Evolutionary conservation across 2,797 vertebrate genomes (phyloP).

Genomic region (Capromys pilorides): DNA sequence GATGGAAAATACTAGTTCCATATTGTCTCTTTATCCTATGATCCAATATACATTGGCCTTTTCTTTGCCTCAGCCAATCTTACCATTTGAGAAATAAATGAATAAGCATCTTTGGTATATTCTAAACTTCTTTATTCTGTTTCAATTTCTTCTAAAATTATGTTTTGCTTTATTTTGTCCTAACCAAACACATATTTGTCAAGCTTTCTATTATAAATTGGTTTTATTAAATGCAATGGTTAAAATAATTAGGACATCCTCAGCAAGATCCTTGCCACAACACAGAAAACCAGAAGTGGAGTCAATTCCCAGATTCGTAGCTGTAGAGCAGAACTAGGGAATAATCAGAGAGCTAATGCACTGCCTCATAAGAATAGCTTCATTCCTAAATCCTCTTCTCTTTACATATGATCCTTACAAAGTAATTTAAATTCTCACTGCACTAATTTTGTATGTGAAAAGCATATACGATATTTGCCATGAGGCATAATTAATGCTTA

Average conservation of each 20-base stretch:
- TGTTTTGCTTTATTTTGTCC: too few relatives aligned
- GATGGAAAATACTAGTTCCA: too few relatives aligned
- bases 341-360: constrained; percentile 3
- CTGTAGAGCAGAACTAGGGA: background rate
- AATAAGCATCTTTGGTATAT: too few relatives aligned
- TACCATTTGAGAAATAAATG: too few relatives aligned
- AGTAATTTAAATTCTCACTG: constrained; percentile 28
- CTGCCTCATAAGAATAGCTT: constrained; percentile 7
- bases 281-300: background rate
- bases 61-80: too few relatives aligned
- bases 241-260: background rate
- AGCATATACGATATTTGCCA: constrained; percentile 13
- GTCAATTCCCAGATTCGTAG: constrained; percentile 8
- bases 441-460: constrained; percentile 57
- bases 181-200: too few relatives aligned
- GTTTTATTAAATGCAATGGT: too few relatives aligned
- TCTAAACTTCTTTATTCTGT: too few relatives aligned
- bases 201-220: too few relatives aligned
- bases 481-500: constrained; percentile 54
- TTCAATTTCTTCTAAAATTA: too few relatives aligned
- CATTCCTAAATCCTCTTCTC: background rate
- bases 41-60: too few relatives aligned
- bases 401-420: constrained; percentile 16
- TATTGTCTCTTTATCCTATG: too few relatives aligned
- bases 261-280: background rate